Percentiles rank a stretch among this genome's conserved stretches.
Conservation (phyloP, 2,797 vertebrate species). For the Sebastes glaucus region DNA sequence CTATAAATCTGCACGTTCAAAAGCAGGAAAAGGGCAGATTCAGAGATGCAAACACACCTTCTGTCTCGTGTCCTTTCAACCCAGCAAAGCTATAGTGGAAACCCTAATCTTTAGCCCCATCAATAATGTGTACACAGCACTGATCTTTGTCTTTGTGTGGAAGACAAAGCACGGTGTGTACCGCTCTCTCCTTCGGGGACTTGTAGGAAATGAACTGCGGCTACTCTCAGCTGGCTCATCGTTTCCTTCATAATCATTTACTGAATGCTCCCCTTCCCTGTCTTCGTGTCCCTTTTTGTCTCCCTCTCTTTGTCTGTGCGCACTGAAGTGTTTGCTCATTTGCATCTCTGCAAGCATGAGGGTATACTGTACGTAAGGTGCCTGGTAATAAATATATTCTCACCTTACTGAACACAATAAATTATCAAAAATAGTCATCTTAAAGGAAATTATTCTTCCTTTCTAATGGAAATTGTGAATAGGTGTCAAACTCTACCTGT, state of each 20-base stretch:
- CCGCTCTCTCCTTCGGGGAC: constrained; percentile 44
- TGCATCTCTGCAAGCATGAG: constrained; percentile 19
- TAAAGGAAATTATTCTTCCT: neutral
- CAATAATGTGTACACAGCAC: constrained; percentile 36
- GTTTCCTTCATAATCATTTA: constrained; percentile 57
- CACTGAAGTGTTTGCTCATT: constrained; percentile 35
- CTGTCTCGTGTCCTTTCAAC: neutral
- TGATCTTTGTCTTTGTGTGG: constrained; percentile 50
- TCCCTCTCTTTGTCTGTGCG: constrained; percentile 30
- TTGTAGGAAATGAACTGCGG: constrained; percentile 57
- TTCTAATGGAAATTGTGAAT: neutral
- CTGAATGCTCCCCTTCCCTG: constrained; percentile 30
- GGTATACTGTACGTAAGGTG: neutral
- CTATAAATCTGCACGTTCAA: neutral
- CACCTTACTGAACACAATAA: neutral
- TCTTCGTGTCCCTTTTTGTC: constrained; percentile 27
- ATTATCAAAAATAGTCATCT: neutral
- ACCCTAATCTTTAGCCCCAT: constrained; percentile 39
- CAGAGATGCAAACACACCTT: neutral
- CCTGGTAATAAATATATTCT: neutral
- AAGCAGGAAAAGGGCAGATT: neutral
- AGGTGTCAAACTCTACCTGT: neutral
- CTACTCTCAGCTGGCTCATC: constrained; percentile 60
- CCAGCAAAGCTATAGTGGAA: constrained; percentile 15
- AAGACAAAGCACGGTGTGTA: constrained; percentile 31